Evolutionary conservation across 2,113 vertebrate species (phyloP), one percentile per base, ranked within the genome.

Genomic region (Peromyscus maniculatus): DNA sequence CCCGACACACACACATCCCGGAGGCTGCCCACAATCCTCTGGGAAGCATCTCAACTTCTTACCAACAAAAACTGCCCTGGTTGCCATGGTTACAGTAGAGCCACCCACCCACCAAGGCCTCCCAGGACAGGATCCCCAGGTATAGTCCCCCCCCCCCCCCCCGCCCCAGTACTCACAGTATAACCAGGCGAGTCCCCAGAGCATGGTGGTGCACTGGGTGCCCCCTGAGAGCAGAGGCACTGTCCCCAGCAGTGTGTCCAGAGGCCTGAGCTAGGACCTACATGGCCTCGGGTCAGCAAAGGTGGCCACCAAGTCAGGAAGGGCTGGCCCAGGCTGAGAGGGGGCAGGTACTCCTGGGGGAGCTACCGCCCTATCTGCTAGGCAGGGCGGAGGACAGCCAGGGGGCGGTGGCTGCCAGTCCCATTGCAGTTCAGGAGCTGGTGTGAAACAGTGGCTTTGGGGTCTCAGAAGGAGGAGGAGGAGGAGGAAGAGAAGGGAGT

Each of bases 151-250:
- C 82, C 7, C 36, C 82, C 33, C 52, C 39, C 17, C 82, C 7
- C 36, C 82, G 22, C 52, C 39, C 75, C 59, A 67, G 83, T 98
- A 98, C 98, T 98, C 97, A 98, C 98, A 98, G 97, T 33, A 91
- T 79, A 98, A 84, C 93, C 96, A 93, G 90, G 92, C 66, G 39
- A 97, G 31, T 96, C 96, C 97, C 95, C 67, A 57, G 95, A 92
- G 87, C 98, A 98, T 98, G 97, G 67, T 97, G 97, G 79, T 80
- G 2, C 4, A 0, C 93, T n/a, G 96, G 69, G 67, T 91, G 62
- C 79, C 93, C 71, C 33, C 62, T 91, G 79, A 84, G 72, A 92
- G 91, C 96, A 97, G 95, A 97, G 69, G 93, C 33, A 2, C 66
- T 17, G 83, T 94, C 79, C 72, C 94, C 87, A 6, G 89, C 17